A percentile compares a stretch with the other conserved stretches of the same genome.
Conservation (phyloP, 2,797 vertebrate species). For the Sorex maritimensis region DNA sequence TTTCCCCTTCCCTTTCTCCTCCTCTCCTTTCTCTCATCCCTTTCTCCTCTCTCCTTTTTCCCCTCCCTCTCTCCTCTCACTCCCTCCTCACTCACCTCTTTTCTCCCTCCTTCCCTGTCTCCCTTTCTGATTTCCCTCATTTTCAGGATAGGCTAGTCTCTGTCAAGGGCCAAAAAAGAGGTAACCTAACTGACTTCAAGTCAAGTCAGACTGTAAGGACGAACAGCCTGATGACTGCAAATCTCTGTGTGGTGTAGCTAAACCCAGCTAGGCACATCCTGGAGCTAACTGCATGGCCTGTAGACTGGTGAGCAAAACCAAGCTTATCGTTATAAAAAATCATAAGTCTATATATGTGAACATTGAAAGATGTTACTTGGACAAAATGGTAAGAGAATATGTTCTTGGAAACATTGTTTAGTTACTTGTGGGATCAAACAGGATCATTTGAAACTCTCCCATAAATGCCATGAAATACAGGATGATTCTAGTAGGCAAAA, state of each 20-base stretch:
- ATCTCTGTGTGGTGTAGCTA: not conserved
- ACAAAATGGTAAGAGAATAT: too few relatives aligned
- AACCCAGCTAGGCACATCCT: not conserved
- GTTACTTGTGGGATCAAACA: not conserved
- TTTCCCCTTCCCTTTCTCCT: too few relatives aligned
- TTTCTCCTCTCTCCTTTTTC: too few relatives aligned
- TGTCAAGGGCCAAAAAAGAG: not conserved
- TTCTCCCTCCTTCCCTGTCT: too few relatives aligned
- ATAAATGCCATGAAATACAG: conserved; percentile 9
- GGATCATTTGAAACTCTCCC: not conserved
- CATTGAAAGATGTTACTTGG: too few relatives aligned
- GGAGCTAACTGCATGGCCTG: not conserved
- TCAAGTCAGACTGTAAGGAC: not conserved
- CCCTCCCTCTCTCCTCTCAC: too few relatives aligned
- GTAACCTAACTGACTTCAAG: not conserved
- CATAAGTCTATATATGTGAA: too few relatives aligned
- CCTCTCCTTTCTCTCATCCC: too few relatives aligned
- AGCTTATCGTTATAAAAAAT: not conserved
- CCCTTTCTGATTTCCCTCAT: too few relatives aligned
- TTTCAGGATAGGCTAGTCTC: too few relatives aligned
- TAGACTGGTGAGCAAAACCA: not conserved
- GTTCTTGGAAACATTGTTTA: too few relatives aligned
- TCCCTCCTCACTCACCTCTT: too few relatives aligned
- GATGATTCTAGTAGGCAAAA: not conserved
- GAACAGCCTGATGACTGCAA: not conserved